These are phyloP conservation scores for Drosophila novamexicana DNA, from an alignment of 1,140 invertebrate species.

Conservation along the genomic window DNA sequence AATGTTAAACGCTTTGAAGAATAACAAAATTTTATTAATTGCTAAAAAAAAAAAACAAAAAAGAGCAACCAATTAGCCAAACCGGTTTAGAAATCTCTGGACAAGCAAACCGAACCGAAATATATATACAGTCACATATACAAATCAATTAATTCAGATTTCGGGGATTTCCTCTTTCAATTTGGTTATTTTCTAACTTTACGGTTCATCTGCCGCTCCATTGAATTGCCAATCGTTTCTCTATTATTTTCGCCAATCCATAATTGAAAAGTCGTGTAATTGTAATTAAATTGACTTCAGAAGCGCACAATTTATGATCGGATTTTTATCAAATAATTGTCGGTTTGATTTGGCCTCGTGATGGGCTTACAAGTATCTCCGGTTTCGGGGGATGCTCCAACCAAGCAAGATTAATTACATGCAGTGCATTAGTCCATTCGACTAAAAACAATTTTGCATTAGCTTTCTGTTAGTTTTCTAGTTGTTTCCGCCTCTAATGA, in stretches of 20 bases:
- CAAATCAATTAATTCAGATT: constrained; percentile 78
- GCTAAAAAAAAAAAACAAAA: constrained; percentile 29
- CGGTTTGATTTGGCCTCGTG: constrained; percentile 4
- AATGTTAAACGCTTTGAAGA: constrained; percentile 37
- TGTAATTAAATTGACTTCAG: constrained; percentile 49
- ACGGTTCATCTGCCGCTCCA: neutral
- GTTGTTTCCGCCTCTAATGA: constrained; percentile 21
- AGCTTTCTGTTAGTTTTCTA: neutral
- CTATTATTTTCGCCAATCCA: constrained; percentile 52
- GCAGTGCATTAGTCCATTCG: neutral
- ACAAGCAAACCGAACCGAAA: constrained; percentile 27
- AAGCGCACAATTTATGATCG: constrained; percentile 23
- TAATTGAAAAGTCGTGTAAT: constrained; percentile 74
- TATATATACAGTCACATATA: constrained; percentile 53
- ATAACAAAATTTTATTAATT: constrained; percentile 25
- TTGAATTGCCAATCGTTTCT: neutral
- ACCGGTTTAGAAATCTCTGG: constrained; percentile 60
- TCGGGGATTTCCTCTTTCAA: constrained; percentile 68
- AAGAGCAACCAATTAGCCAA: constrained; percentile 58
- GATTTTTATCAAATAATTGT: constrained; percentile 46
- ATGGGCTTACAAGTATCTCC: constrained; percentile 25
- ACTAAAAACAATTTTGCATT: neutral
- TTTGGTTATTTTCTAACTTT: constrained; percentile 28
- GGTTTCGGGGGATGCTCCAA: constrained; percentile 6
- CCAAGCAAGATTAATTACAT: constrained; percentile 2